Evolutionary conservation across 2,888 invertebrate genomes (phyloP).

Genomic region (Chironomus riparius): DNA sequence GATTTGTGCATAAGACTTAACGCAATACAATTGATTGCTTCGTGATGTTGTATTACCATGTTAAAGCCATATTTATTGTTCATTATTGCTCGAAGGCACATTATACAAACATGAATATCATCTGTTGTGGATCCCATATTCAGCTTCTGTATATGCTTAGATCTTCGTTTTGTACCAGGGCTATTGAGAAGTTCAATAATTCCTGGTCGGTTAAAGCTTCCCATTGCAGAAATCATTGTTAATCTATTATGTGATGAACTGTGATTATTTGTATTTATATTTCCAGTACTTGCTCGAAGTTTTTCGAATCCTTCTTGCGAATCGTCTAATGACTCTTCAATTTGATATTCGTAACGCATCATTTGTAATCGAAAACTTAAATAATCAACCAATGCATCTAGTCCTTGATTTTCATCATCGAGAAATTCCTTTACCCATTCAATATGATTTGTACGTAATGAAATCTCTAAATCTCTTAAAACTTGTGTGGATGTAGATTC

Average conservation of each 20-base stretch:
- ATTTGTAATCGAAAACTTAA: constrained; percentile 88
- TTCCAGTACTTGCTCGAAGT: constrained; percentile 4
- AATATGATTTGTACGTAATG: constrained; percentile 95
- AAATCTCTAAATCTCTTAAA: constrained; percentile 95
- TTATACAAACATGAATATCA: constrained; percentile 98
- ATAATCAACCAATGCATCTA: constrained; percentile 96
- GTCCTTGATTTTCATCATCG: constrained; percentile 89
- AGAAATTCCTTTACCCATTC: constrained; percentile 99
- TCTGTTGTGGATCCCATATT: constrained; percentile 95
- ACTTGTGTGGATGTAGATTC: constrained; percentile 98
- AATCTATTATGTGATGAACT: constrained; percentile 22
- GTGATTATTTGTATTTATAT: constrained; percentile 15
- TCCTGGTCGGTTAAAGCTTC: constrained; percentile 42
- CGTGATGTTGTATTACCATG: constrained; percentile 92
- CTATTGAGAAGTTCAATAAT: constrained; percentile 55
- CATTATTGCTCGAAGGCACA: constrained; percentile 99
- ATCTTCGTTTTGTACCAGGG: constrained; percentile 62
- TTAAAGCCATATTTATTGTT: constrained; percentile 99
- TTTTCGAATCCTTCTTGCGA: constrained; percentile 60
- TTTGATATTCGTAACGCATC: constrained; percentile 84
- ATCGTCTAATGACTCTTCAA: constrained; percentile 63
- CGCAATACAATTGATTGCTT: constrained; percentile 97
- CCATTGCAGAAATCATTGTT: constrained; percentile 30
- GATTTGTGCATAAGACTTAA: constrained; percentile 94
- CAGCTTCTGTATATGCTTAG: constrained; percentile 75